Percentiles rank a stretch among this genome's conserved stretches.
phyloP scores from a whole-genome alignment of 2,113 vertebrate species.

The Gorsachius goisagi region DNA sequence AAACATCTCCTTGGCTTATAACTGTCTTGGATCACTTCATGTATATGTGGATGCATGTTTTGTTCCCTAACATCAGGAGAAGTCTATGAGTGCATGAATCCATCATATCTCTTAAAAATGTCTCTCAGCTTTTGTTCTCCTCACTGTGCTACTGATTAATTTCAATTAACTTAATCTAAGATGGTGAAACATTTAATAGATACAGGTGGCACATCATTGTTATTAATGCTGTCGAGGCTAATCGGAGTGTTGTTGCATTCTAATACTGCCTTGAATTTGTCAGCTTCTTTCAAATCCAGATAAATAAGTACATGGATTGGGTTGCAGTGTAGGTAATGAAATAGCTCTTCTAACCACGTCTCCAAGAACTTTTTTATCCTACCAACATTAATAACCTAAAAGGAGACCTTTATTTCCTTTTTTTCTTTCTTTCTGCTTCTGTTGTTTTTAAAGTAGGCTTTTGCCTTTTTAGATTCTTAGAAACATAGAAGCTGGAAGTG shows the following conservation, averaged over 20 bases:
- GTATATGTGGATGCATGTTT: not conserved
- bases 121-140: not conserved
- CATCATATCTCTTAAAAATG: not conserved
- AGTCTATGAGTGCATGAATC: not conserved
- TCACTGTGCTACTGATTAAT: not conserved
- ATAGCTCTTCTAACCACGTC: not conserved
- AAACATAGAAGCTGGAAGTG: not conserved
- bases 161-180: conserved; percentile 18
- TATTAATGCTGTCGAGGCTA: conserved; percentile 2
- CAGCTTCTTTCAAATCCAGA: conserved; percentile 7
- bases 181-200: not conserved
- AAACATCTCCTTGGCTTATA: not conserved
- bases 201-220: not conserved
- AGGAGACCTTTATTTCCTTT: not conserved
- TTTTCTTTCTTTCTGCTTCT: not conserved
- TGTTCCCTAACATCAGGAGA: not conserved
- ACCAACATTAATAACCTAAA: not conserved
- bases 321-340: not conserved
- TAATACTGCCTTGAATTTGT: not conserved
- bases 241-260: not conserved
- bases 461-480: not conserved
- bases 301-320: not conserved
- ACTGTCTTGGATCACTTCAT: not conserved
- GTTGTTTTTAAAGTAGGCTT: not conserved
- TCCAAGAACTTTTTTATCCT: not conserved